phyloP scores from a whole-genome alignment of 2,113 vertebrate genomes.

The Rhynchomys soricoides region DNA sequence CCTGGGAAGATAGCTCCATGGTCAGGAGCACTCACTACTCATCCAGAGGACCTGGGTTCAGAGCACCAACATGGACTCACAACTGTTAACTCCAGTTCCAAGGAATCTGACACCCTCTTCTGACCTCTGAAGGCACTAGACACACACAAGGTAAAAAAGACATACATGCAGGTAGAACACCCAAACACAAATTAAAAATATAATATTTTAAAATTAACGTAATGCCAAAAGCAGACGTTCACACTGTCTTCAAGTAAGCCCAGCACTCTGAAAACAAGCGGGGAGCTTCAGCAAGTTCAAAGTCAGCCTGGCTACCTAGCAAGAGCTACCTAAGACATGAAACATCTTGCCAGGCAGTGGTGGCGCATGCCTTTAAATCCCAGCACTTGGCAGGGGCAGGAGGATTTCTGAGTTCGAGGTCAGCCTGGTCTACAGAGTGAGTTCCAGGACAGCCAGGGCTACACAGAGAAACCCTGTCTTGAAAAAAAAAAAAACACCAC shows the following conservation, averaged over 20 bases:
- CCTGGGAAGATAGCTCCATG: neutral
- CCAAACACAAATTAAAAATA: neutral
- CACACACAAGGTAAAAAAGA: neutral
- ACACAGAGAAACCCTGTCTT: too few relatives aligned
- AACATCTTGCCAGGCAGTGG: neutral
- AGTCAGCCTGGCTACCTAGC: neutral
- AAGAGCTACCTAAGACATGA: neutral
- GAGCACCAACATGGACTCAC: neutral
- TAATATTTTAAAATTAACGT: neutral
- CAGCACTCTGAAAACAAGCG: neutral
- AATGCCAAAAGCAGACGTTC: neutral
- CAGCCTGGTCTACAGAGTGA: too few relatives aligned
- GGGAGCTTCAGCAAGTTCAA: neutral
- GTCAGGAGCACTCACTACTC: neutral
- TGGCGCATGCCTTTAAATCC: too few relatives aligned
- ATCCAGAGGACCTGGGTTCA: neutral
- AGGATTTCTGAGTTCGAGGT: too few relatives aligned
- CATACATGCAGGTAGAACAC: neutral
- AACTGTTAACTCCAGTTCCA: neutral
- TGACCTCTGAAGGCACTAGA: neutral
- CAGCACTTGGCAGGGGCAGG: too few relatives aligned
- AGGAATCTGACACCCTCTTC: neutral
- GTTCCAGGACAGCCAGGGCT: too few relatives aligned
- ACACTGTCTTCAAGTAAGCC: neutral
- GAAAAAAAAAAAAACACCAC: too few relatives aligned